These are phyloP conservation scores for Ornithorhynchus anatinus DNA, from an alignment of 2,113 vertebrate species.

Conservation along the genomic window DNA sequence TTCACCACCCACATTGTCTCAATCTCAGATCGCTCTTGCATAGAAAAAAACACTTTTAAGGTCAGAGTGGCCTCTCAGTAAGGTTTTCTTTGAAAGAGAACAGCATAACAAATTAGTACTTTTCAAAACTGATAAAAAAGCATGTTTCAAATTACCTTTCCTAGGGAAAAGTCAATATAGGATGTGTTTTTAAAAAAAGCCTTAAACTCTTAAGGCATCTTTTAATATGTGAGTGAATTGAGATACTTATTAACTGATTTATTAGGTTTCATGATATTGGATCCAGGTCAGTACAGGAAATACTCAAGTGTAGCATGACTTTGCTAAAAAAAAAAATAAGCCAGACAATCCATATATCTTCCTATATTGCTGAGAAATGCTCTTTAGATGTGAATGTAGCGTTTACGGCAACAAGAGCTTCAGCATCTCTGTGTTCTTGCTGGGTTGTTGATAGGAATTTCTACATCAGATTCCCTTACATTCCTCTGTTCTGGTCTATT, in stretches of 20 bases:
- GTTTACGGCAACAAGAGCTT: slow-evolving; percentile 14
- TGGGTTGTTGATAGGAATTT: not conserved
- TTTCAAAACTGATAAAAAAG: slow-evolving; percentile 33
- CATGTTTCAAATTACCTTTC: slow-evolving; percentile 52
- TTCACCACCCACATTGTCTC: slow-evolving; percentile 49
- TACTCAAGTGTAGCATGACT: slow-evolving; percentile 45
- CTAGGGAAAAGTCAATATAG: slow-evolving; percentile 41
- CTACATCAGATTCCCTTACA: not conserved
- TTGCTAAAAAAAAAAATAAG: slow-evolving; percentile 37
- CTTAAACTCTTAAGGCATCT: slow-evolving; percentile 60
- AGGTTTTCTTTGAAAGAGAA: slow-evolving; percentile 32
- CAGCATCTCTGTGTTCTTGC: slow-evolving; percentile 25
- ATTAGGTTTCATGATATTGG: slow-evolving; percentile 59
- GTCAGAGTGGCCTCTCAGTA: slow-evolving; percentile 27
- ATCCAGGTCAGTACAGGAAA: slow-evolving; percentile 60
- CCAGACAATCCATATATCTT: slow-evolving; percentile 54
- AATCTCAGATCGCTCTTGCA: slow-evolving; percentile 35
- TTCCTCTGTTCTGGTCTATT: slow-evolving; percentile 14
- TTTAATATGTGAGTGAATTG: slow-evolving; percentile 63
- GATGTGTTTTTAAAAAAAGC: slow-evolving; percentile 52
- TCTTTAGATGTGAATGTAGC: slow-evolving; percentile 44
- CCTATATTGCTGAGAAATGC: slow-evolving; percentile 45
- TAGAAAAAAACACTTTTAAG: slow-evolving; percentile 28
- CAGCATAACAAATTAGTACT: slow-evolving; percentile 32
- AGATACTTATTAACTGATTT: slow-evolving; percentile 56